A percentile compares a stretch with the other conserved stretches of the same genome.
phyloP scores from a whole-genome alignment of 2,113 vertebrate genomes.

The Dolichotis patagonum region DNA sequence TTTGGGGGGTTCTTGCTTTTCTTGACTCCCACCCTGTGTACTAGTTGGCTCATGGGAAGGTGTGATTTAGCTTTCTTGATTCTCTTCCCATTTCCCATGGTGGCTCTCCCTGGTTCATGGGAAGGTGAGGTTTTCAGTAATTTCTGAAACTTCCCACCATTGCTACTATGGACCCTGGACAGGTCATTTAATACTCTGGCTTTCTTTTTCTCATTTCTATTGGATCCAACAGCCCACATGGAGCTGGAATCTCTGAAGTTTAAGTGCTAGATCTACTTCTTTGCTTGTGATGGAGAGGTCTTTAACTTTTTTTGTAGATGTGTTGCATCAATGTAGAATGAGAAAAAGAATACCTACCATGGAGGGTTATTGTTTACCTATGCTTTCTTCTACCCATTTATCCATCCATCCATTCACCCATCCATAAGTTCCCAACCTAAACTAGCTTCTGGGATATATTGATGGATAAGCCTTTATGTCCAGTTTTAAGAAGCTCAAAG shows the following conservation, averaged over 20 bases:
- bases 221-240: neutral
- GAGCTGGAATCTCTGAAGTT: neutral
- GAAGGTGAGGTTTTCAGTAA: too few relatives aligned
- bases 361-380: neutral
- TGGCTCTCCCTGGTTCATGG: too few relatives aligned
- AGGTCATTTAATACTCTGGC: neutral
- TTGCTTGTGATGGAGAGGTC: neutral
- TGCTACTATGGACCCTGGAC: neutral
- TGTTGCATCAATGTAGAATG: neutral
- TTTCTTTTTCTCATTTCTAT: neutral
- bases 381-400: neutral
- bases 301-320: neutral
- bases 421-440: neutral
- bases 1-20: too few relatives aligned
- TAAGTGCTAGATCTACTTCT: neutral
- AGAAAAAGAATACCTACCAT: neutral
- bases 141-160: neutral
- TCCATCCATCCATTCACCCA: neutral
- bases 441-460: neutral
- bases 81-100: too few relatives aligned
- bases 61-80: too few relatives aligned
- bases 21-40: too few relatives aligned
- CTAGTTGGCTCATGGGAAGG: too few relatives aligned
- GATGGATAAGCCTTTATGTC: neutral
- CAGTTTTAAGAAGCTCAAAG: neutral